Base-by-base conservation (phyloP, 2,888 invertebrate genomes). In the Frankliniella intonsa region DNA sequence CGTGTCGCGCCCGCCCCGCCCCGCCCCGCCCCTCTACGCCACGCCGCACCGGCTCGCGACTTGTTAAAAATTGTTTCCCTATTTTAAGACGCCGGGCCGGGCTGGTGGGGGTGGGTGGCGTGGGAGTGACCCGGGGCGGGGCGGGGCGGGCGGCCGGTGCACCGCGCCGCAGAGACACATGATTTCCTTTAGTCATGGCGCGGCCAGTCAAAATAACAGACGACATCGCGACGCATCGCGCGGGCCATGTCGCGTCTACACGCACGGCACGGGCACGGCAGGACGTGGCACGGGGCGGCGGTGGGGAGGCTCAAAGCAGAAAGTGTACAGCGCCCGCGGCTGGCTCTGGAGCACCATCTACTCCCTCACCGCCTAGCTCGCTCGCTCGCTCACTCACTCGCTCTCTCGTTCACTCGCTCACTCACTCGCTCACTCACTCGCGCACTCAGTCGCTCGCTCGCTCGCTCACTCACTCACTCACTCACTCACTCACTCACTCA, bases 61-160 rank as follows among this genome's bases (percentile, higher is more conserved):
- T 76, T 76, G 69, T 76, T 76, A 76, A 76, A 76, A 76, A 76
- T 76, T 76, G 69, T 76, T 76, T 25, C 69, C 69, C 69, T 76
- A 76, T 76, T 76, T 76, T 76, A 76, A 76, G 69, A 76, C 69
- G 69, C 25, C 62, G 62, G 19, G 12, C 55, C 38, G 38, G 38
- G 38, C 17, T 55, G 55, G 55, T 55, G 55, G 62, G 7, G 62
- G 14, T 62, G 62, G 14, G 69, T 11, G 69, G 69, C 69, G 69
- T 76, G 69, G 69, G 69, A 22, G 69, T 76, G 69, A 25, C 69
- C 25, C 10, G 25, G 10, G 25, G 22, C 69, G 69, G 69, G 25
- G 25, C 11, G 65, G 22, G 69, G 69, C 69, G 69, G 69, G 69
- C 22, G 69, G 69, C 69, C 12, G 69, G 69, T 22, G 69, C n/a